Evolutionary conservation across 2,113 vertebrate species (phyloP), one percentile per base, ranked within the genome.

Genomic region (Anarrhichthys ocellatus): DNA sequence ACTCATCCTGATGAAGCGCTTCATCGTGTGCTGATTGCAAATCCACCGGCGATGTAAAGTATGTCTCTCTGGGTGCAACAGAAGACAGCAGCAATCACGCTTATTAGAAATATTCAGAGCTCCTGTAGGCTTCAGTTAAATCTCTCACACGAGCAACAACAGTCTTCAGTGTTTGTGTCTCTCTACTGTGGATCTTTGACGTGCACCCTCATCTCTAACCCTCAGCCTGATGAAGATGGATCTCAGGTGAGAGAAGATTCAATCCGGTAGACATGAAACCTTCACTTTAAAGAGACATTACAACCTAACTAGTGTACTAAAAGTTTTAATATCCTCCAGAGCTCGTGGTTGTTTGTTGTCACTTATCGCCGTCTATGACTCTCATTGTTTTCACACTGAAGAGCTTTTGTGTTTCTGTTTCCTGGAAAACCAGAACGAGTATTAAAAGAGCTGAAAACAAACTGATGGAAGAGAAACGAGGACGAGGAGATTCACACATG

Each of bases 401-500:
- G 38, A 14, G 38, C 17, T 54, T 46, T 52, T 8, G 15, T 66
- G 17, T n/a, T 3, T 22, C 15, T 2, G n/a, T 74, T 78, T 61
- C 74, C 69, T 36, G 24, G 38, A 76, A 81, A 80, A 70, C 0
- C 6, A 40, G 6, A 36, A 8, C 18, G 77, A 5, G 4, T 34
- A 34, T 17, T 5, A 5, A 48, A 76, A 65, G 2, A 76, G 48
- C 1, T 38, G 9, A 70, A 65, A 84, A 72, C 40, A 8, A 81
- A 54, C 18, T 68, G 42, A 70, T 62, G 40, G 72, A 71, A 40
- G 69, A 80, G 42, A 42, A 68, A 72, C 38, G 22, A 40, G 42
- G n/a, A 73, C 3, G 0, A 73, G 1, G 38, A 77, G 85, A 89
- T 81, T 82, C 69, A 82, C 78, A 89, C 82, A 78, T 82, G 65